These are phyloP conservation scores for Lasioglossum oenotherae DNA, from an alignment of 2,888 invertebrate species.

Conservation along the genomic window DNA sequence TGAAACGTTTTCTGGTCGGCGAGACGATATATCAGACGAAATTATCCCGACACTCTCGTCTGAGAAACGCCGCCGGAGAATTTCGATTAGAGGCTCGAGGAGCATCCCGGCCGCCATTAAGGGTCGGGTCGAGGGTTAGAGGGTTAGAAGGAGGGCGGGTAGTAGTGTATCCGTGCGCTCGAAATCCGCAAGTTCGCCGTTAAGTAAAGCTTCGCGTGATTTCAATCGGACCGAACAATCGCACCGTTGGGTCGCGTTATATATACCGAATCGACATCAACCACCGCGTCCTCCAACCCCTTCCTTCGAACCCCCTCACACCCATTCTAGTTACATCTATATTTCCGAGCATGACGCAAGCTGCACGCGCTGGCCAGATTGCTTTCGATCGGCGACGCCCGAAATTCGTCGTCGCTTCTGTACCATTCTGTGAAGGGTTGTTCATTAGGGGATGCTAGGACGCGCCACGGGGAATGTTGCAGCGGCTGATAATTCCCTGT, in stretches of 20 bases:
- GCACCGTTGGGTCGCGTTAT: conserved; percentile 22
- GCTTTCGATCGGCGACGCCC: conserved; percentile 52
- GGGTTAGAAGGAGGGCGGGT: background rate
- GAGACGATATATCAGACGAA: background rate
- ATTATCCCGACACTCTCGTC: background rate
- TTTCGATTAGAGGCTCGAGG: conserved; percentile 43
- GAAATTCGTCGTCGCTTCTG: background rate
- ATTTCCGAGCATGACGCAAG: conserved; percentile 50
- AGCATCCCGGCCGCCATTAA: conserved; percentile 40
- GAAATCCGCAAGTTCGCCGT: conserved; percentile 58
- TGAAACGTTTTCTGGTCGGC: background rate
- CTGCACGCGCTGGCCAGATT: conserved; percentile 46
- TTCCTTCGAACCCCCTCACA: background rate
- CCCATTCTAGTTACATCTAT: conserved; percentile 33
- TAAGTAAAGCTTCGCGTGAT: conserved; percentile 67
- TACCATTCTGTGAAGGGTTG: background rate
- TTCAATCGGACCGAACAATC: conserved; percentile 63
- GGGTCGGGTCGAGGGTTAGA: background rate
- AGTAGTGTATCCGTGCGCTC: conserved; percentile 45
- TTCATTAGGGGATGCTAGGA: background rate
- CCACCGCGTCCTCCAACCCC: conserved; percentile 30
- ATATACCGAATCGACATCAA: conserved; percentile 52
- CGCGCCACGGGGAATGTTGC: background rate
- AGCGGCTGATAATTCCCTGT: background rate
- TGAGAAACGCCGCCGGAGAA: conserved; percentile 14